Evolutionary conservation across 2,797 vertebrate genomes (phyloP).

Genomic region (Oceanodroma leucorhoa): DNA sequence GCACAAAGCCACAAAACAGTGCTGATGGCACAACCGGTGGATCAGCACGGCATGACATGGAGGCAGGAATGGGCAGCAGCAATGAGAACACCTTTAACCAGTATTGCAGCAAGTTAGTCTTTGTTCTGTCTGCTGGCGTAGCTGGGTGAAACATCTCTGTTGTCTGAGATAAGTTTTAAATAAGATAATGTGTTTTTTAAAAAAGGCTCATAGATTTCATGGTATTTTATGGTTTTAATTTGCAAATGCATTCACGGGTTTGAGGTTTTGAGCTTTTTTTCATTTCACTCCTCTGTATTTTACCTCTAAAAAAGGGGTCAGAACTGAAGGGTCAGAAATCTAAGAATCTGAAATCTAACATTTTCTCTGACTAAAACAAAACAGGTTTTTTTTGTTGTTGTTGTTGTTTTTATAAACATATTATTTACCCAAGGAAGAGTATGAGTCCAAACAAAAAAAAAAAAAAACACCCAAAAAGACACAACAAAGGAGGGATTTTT

Average conservation of each 20-base stretch:
- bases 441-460: not conserved
- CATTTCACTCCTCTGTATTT: not conserved
- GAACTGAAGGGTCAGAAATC: not conserved
- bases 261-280: not conserved
- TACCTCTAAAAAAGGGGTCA: not conserved
- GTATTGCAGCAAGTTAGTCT: not conserved
- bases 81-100: not conserved
- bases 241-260: not conserved
- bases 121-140: not conserved
- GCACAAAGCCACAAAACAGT: not conserved
- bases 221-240: not conserved
- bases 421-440: not conserved
- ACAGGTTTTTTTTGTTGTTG: not conserved
- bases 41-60: not conserved
- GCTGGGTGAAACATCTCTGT: not conserved
- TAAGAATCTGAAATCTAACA: not conserved
- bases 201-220: not conserved
- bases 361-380: not conserved
- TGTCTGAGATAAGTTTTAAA: not conserved
- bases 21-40: not conserved
- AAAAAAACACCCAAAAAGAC: not conserved
- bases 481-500: not conserved
- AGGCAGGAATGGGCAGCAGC: not conserved
- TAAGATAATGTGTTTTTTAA: not conserved
- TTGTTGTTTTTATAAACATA: fast-evolving